A percentile compares a stretch with the other conserved stretches of the same genome.
Evolutionary conservation across 2,113 vertebrate species (phyloP).

Genomic region (Eptesicus fuscus): DNA sequence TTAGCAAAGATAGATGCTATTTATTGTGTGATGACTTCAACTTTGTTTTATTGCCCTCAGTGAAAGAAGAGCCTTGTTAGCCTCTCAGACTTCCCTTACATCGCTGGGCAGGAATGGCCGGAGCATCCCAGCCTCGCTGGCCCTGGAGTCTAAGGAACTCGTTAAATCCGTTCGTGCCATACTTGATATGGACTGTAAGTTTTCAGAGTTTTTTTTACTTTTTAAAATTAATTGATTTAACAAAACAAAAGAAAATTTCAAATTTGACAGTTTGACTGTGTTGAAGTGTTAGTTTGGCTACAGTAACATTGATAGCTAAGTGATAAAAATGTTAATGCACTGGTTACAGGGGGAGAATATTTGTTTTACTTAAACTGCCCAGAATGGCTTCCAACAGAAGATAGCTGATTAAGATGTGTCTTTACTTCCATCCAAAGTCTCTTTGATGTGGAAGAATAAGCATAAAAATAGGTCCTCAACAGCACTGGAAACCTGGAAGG

Average conservation of each 20-base stretch:
- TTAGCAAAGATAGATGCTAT: not conserved
- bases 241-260: not conserved
- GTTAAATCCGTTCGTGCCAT: constrained; percentile 85
- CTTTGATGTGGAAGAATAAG: constrained; percentile 12
- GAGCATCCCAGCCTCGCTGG: constrained; percentile 80
- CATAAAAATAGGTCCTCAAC: not conserved
- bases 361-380: not conserved
- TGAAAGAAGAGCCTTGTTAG: constrained; percentile 75
- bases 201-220: not conserved
- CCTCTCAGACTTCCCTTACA: constrained; percentile 75
- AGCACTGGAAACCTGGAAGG: not conserved
- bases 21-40: not conserved
- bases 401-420: not conserved
- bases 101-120: constrained; percentile 79
- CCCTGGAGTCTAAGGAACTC: constrained; percentile 90
- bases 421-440: not conserved
- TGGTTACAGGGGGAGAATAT: not conserved
- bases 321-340: not conserved
- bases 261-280: not conserved
- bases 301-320: not conserved
- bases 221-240: not conserved
- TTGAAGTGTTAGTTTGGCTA: not conserved
- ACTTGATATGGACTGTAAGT: constrained; percentile 93
- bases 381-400: not conserved
- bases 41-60: constrained; percentile 52